These are phyloP conservation scores for Cephalophus harveyi DNA, from an alignment of 2,113 vertebrate genomes.

Conservation along the genomic window DNA sequence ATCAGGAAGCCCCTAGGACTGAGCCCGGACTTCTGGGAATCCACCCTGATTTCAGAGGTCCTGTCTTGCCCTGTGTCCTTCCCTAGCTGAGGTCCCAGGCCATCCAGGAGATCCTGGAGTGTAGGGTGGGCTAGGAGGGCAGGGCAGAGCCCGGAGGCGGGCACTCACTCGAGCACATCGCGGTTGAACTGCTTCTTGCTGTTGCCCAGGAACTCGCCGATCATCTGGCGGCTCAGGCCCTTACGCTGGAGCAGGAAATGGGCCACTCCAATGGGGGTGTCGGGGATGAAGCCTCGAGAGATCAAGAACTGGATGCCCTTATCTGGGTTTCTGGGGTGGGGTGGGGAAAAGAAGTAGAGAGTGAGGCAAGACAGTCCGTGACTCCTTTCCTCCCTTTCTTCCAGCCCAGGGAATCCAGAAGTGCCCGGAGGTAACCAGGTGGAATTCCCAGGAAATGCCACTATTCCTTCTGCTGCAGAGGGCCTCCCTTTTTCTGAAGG, in stretches of 20 bases:
- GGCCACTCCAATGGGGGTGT: constrained; percentile 97
- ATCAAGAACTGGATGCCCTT: constrained; percentile 98
- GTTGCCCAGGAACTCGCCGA: constrained; percentile 97
- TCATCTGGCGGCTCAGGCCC: constrained; percentile 98
- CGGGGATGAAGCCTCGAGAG: constrained; percentile 95
- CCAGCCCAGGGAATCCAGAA: not conserved
- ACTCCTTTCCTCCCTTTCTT: not conserved
- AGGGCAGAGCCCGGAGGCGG: not conserved
- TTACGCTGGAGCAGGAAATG: constrained; percentile 98
- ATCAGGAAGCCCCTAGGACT: not conserved
- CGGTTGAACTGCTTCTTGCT: constrained; percentile 99
- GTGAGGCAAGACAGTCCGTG: not conserved
- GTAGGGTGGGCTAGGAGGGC: accelerated
- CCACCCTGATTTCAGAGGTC: not conserved
- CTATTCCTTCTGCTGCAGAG: not conserved
- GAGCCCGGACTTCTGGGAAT: not conserved
- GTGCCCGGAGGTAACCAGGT: not conserved
- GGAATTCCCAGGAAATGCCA: not conserved
- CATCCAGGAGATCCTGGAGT: not conserved
- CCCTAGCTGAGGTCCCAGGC: not conserved
- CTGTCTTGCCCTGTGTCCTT: not conserved
- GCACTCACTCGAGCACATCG: constrained; percentile 96
- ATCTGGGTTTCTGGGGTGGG: constrained; percentile 91
- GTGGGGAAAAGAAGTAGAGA: constrained; percentile 19
- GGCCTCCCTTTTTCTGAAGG: not conserved